Evolutionary conservation across 2,888 invertebrate species (phyloP).

Genomic region (Synanthedon myopaeformis): DNA sequence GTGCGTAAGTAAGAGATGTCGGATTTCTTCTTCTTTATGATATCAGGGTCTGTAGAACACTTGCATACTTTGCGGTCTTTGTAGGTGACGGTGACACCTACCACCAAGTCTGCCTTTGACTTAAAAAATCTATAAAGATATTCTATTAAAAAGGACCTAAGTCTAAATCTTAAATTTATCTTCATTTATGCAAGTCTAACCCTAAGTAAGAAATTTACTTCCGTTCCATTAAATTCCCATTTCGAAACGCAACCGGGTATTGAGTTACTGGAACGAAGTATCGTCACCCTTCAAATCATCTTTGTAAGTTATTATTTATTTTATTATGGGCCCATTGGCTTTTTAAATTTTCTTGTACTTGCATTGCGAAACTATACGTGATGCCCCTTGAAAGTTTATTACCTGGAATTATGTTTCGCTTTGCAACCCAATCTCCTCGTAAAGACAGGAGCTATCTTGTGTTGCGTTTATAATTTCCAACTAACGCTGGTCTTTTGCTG

Average conservation of each 20-base stretch:
- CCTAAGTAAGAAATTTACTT: slow-evolving; percentile 40
- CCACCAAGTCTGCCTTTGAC: no score
- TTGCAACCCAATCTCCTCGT: slow-evolving; percentile 20
- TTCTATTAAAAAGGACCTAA: no score
- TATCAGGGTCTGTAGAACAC: no score
- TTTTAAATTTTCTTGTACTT: slow-evolving; percentile 10
- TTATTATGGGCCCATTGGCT: slow-evolving; percentile 5
- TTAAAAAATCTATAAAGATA: no score
- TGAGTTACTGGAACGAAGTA: slow-evolving; percentile 35
- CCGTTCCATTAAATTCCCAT: slow-evolving; percentile 60
- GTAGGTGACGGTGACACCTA: no score
- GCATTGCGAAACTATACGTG: not conserved
- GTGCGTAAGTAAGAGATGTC: no score
- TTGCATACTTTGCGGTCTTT: no score
- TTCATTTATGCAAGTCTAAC: no score
- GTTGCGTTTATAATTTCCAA: slow-evolving; percentile 5
- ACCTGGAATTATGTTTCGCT: slow-evolving; percentile 1
- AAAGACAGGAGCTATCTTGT: slow-evolving; percentile 20
- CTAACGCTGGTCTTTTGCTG: slow-evolving; percentile 44
- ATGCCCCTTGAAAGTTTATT: slow-evolving; percentile 4
- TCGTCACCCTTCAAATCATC: slow-evolving; percentile 37
- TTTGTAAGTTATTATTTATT: slow-evolving; percentile 38
- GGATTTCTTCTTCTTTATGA: no score
- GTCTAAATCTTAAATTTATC: no score
- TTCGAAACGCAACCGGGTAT: slow-evolving; percentile 48